Evolutionary conservation across 35 echinoderm and acorn worm genomes (phyloP).

Genomic region (Anneissia japonica): DNA sequence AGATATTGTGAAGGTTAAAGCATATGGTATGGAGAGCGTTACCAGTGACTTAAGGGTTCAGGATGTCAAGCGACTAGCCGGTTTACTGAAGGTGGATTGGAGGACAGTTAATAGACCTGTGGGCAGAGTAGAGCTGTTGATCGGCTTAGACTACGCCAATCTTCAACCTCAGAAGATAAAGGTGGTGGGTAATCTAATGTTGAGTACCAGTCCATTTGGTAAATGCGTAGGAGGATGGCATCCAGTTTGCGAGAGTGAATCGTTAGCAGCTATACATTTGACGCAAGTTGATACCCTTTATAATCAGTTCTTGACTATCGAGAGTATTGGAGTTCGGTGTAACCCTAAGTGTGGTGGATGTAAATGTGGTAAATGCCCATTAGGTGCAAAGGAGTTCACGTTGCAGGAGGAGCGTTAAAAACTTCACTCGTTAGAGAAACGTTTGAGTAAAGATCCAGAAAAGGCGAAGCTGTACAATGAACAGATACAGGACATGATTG

Average conservation of each 20-base stretch:
- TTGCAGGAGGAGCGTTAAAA: background rate
- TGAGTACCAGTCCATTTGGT: background rate
- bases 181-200: background rate
- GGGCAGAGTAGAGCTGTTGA: background rate
- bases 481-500: background rate
- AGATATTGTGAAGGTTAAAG: background rate
- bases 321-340: background rate
- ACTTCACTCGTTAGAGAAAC: background rate
- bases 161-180: conserved; percentile 6
- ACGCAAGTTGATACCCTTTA: too few relatives aligned
- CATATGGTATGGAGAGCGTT: conserved; percentile 9
- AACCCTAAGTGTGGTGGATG: background rate
- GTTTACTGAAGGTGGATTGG: background rate
- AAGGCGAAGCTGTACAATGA: background rate
- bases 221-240: background rate
- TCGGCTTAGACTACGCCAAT: background rate
- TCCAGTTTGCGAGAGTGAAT: background rate
- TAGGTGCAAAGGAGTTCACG: background rate
- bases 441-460: background rate
- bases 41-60: background rate
- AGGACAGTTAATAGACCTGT: background rate
- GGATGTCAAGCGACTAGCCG: background rate
- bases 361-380: background rate
- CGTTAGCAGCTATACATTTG: too few relatives aligned
- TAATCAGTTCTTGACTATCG: too few relatives aligned